Conservation (phyloP, 2,888 invertebrate species). For the Drosophila multiciliata region DNA sequence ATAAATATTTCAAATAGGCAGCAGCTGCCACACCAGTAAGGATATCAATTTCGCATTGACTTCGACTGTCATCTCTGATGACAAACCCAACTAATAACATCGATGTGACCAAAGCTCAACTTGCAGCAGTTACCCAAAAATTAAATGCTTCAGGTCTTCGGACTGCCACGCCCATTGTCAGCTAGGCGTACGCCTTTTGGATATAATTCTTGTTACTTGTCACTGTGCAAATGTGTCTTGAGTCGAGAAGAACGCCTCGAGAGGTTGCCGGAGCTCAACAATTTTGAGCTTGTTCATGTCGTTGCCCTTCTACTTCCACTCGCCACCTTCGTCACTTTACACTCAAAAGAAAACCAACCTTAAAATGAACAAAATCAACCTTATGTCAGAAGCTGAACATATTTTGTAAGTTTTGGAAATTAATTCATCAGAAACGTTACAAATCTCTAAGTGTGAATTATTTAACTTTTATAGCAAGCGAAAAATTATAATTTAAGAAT, state of each 20-base stretch:
- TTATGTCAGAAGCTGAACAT: neutral
- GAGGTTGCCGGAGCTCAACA: conserved; percentile 63
- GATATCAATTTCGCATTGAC: conserved; percentile 52
- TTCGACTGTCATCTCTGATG: conserved; percentile 38
- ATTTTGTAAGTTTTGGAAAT: neutral
- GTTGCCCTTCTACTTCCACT: neutral
- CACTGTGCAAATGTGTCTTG: conserved; percentile 51
- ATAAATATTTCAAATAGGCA: conserved; percentile 46
- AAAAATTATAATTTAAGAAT: no score
- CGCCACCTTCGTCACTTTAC: neutral
- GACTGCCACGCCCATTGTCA: conserved; percentile 22
- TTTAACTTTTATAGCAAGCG: no score
- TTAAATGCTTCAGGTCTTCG: conserved; percentile 21
- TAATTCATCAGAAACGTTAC: neutral
- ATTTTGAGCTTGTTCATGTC: conserved; percentile 61
- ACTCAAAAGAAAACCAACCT: neutral
- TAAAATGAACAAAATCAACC: neutral
- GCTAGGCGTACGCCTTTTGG: conserved; percentile 43
- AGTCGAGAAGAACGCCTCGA: conserved; percentile 41
- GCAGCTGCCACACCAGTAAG: conserved; percentile 17
- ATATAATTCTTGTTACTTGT: conserved; percentile 66
- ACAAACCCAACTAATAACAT: conserved; percentile 44
- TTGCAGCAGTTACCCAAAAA: conserved; percentile 31
- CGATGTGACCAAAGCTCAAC: conserved; percentile 9
- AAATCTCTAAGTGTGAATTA: no score